Evolutionary conservation across 2,113 vertebrate species (phyloP).

Genomic region (Pelvicachromis taeniatus): DNA sequence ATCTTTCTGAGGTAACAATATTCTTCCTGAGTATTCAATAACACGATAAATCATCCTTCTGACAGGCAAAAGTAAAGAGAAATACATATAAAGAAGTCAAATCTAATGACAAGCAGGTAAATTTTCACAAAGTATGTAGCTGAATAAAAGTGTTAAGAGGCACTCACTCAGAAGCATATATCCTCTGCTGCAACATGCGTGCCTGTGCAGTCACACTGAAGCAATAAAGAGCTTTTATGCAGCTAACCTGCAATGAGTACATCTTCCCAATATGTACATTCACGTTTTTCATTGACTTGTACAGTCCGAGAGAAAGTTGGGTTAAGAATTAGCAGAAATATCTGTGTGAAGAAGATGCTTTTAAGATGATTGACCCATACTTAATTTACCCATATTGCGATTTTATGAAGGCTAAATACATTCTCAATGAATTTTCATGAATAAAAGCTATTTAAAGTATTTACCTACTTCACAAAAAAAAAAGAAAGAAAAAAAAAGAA

Average conservation of each 20-base stretch:
- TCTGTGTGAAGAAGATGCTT: constrained; percentile 2
- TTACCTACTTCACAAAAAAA: not conserved
- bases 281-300: not conserved
- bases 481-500: not conserved
- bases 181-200: not conserved
- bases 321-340: constrained; percentile 1
- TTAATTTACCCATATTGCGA: not conserved
- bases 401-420: not conserved
- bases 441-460: not conserved
- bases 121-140: constrained; percentile 21
- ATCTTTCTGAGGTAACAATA: constrained; percentile 82
- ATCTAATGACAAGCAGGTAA: constrained; percentile 25
- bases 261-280: not conserved
- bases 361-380: constrained; percentile 1
- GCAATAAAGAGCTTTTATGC: not conserved
- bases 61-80: constrained; percentile 58
- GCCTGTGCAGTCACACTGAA: constrained; percentile 5
- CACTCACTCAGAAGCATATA: not conserved
- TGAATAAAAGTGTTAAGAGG: not conserved
- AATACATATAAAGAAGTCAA: constrained; percentile 38
- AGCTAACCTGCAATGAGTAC: not conserved
- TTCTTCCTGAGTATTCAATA: constrained; percentile 90
- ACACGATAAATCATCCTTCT: constrained; percentile 74
- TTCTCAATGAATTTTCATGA: not conserved
- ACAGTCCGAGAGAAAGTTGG: not conserved